These are phyloP conservation scores for Caenorhabditis uteleia DNA, from an alignment of 2,888 invertebrate genomes.

Conservation along the genomic window DNA sequence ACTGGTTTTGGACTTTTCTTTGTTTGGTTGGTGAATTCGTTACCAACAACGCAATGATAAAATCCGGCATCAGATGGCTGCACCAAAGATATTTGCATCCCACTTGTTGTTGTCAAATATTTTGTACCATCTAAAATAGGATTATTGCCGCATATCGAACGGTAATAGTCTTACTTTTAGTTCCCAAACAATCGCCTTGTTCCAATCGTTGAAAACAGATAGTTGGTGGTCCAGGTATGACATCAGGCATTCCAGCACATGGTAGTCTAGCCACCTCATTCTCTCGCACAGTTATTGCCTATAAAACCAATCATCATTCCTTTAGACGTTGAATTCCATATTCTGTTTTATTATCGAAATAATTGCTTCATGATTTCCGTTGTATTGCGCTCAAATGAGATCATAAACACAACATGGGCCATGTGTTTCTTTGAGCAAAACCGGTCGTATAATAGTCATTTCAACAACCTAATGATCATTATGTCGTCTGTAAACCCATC, in stretches of 20 bases:
- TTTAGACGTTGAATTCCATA: no score
- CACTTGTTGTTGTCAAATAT: slow-evolving; percentile 58
- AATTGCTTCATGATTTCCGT: no score
- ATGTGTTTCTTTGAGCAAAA: no score
- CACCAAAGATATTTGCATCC: slow-evolving; percentile 64
- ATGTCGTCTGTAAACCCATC: no score
- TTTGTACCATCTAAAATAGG: slow-evolving; percentile 38
- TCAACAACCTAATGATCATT: no score
- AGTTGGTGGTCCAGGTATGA: slow-evolving; percentile 62
- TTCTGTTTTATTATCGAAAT: no score
- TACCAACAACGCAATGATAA: slow-evolving; percentile 64
- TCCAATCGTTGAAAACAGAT: slow-evolving; percentile 63
- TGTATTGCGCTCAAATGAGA: no score
- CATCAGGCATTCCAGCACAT: slow-evolving; percentile 64
- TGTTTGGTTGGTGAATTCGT: slow-evolving; percentile 56
- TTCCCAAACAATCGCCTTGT: slow-evolving; percentile 50
- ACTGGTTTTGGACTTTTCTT: slow-evolving; percentile 57
- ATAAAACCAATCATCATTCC: no score
- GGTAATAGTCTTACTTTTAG: slow-evolving; percentile 28
- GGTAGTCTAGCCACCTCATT: slow-evolving; percentile 64
- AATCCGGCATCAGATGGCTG: slow-evolving; percentile 59
- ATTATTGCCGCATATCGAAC: neutral
- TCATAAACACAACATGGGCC: no score
- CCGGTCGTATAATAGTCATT: no score
- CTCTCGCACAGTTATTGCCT: slow-evolving; percentile 52